Percentiles rank a stretch among this genome's conserved stretches.
Conservation (phyloP, 2,113 vertebrate genomes). For the Irena cyanogastra region DNA sequence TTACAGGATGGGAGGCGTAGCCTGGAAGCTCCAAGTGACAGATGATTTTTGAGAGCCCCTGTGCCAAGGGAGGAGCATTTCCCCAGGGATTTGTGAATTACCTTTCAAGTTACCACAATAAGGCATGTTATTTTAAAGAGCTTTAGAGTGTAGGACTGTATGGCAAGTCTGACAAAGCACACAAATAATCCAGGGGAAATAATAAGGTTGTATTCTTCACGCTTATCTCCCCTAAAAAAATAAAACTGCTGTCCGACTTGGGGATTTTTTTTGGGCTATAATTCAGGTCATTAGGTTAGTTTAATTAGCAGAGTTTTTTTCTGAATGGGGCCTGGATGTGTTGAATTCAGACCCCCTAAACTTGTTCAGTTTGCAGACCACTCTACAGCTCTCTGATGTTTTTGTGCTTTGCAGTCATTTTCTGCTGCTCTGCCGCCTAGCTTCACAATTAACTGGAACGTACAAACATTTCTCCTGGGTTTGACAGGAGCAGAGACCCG, state of each 20-base stretch:
- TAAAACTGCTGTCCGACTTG: background rate
- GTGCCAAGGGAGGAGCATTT: background rate
- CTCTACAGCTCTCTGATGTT: background rate
- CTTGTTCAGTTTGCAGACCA: background rate
- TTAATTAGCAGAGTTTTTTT: background rate
- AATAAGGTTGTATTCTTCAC: background rate
- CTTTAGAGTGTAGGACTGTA: background rate
- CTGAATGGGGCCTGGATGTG: background rate
- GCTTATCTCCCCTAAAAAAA: background rate
- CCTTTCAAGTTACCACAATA: background rate
- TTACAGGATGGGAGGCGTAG: background rate
- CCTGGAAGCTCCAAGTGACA: background rate
- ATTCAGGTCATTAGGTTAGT: background rate
- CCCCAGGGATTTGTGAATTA: background rate
- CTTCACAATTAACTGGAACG: slow-evolving; percentile 37
- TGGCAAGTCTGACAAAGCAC: background rate
- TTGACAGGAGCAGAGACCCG: slow-evolving; percentile 47
- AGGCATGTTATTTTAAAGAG: background rate
- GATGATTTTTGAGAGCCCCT: background rate
- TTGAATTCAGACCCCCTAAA: background rate
- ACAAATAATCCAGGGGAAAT: background rate
- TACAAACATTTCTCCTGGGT: slow-evolving; percentile 34
- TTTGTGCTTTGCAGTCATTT: slow-evolving; percentile 41
- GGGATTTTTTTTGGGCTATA: background rate
- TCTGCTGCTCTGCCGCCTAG: background rate